Evolutionary conservation across 2,888 invertebrate genomes (phyloP), one percentile per base, ranked within the genome.

Genomic region (Mythimna lalbum): DNA sequence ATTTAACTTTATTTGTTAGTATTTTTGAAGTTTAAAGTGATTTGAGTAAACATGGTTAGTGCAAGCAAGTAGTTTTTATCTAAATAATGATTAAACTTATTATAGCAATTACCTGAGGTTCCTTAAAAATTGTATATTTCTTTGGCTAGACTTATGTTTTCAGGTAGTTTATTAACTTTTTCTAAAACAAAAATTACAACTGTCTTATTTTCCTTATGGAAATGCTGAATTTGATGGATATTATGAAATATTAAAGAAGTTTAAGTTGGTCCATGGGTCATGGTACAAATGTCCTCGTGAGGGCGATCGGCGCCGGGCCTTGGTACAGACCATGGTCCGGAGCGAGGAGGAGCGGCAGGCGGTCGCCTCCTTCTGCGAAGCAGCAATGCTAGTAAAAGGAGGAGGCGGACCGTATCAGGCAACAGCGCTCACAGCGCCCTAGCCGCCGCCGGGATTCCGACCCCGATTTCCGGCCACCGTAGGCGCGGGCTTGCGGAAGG

Each of bases 11-110:
- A 47, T 59, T 62, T 52, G 19, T 63, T 31, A 6, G 0, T 55
- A 19, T 50, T 33, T 7, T 56, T 67, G 50, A 64, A 81, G 53
- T 67, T 66, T n/a, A 43, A 53, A 53, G 56, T 62, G 39, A 43
- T 55, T 55, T 12, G 19, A 52, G 50, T 57, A 0, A 47, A 1
- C 6, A 61, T 82, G 74, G 68, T 63, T 31, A 57, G 56, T 78
- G 56, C 21, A 78, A 67, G 55, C 19, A 72, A 69, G 50, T 73
- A 78, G 73, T 81, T 65, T 55, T 17, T 52, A 63, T 43, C 21
- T 68, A 63, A 66, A 50, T n/a, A 47, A 5, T 23, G 6, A 17
- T 49, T 17, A 2, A 31, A 47, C 17, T 49, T 49, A 23, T n/a
- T 17, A 21, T 0, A 50, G 23, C 27, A 52, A 57, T 6, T 14